phyloP scores from a whole-genome alignment of 2,797 vertebrate species.

The Echiichthys vipera region DNA sequence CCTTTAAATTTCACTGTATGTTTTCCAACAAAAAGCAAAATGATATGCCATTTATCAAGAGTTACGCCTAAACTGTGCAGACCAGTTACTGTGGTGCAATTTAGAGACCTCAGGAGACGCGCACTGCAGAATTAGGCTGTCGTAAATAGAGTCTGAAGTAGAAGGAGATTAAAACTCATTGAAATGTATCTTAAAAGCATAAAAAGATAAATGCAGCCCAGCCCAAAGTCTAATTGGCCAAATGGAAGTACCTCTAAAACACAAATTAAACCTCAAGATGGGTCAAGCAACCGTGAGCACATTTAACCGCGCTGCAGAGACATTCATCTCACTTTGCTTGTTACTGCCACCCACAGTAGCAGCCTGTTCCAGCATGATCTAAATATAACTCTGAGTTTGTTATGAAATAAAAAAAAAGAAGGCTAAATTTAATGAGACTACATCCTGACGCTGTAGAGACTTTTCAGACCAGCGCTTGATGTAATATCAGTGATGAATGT shows the following conservation, averaged over 20 bases:
- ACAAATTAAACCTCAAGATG: slow-evolving; percentile 64
- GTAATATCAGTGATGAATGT: slow-evolving; percentile 58
- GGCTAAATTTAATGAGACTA: slow-evolving; percentile 78
- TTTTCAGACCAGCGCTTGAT: slow-evolving; percentile 65
- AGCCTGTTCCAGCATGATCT: slow-evolving; percentile 68
- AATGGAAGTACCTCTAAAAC: slow-evolving; percentile 53
- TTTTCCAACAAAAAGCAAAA: background rate
- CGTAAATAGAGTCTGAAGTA: slow-evolving; percentile 45
- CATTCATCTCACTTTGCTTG: slow-evolving; percentile 76
- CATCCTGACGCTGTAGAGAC: slow-evolving; percentile 60
- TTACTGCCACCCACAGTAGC: slow-evolving; percentile 69
- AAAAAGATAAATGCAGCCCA: slow-evolving; percentile 48
- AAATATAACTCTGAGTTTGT: slow-evolving; percentile 79
- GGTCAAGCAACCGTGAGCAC: slow-evolving; percentile 66
- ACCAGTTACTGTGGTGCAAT: background rate
- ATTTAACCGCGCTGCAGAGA: slow-evolving; percentile 60
- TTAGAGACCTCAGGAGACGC: background rate
- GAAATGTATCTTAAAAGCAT: slow-evolving; percentile 42
- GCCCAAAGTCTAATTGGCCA: slow-evolving; percentile 48
- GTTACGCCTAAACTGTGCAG: slow-evolving; percentile 12
- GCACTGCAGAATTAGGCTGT: background rate
- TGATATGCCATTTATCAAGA: slow-evolving; percentile 4
- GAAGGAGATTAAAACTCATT: slow-evolving; percentile 37
- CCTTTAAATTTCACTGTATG: background rate
- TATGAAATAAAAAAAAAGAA: slow-evolving; percentile 77